Evolutionary conservation across 2,113 vertebrate species (phyloP).

Genomic region (Bufo bufo): DNA sequence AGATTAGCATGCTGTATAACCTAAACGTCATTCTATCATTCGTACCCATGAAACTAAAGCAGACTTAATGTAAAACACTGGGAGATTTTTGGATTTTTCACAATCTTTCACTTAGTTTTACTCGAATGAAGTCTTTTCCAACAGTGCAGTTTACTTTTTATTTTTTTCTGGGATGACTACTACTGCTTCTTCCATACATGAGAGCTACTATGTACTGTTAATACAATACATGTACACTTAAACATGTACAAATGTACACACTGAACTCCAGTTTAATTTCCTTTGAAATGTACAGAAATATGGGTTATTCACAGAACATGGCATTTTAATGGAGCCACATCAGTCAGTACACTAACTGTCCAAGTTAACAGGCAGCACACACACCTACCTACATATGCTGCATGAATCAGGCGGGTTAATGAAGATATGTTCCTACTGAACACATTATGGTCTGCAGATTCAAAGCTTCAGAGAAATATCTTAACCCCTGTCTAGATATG

Average conservation of each 20-base stretch:
- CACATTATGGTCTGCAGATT: conserved; percentile 73
- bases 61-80: background rate
- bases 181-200: conserved; percentile 59
- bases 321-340: conserved; percentile 75
- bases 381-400: conserved; percentile 66
- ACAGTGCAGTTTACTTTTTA: conserved; percentile 69
- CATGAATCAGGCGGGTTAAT: conserved; percentile 64
- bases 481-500: conserved; percentile 81
- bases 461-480: conserved; percentile 79
- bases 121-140: conserved; percentile 65
- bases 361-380: conserved; percentile 64
- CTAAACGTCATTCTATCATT: background rate
- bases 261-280: conserved; percentile 70
- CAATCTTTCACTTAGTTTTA: background rate
- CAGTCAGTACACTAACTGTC: conserved; percentile 71
- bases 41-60: background rate
- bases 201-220: conserved; percentile 66
- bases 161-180: conserved; percentile 61
- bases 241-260: conserved; percentile 70
- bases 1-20: conserved; percentile 21
- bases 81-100: background rate
- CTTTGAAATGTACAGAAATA: conserved; percentile 74
- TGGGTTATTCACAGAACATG: conserved; percentile 76
- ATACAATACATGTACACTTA: conserved; percentile 62
- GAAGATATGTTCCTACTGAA: conserved; percentile 68